Evolutionary conservation across 2,888 invertebrate species (phyloP).

Genomic region (Danaus chrysippus): DNA sequence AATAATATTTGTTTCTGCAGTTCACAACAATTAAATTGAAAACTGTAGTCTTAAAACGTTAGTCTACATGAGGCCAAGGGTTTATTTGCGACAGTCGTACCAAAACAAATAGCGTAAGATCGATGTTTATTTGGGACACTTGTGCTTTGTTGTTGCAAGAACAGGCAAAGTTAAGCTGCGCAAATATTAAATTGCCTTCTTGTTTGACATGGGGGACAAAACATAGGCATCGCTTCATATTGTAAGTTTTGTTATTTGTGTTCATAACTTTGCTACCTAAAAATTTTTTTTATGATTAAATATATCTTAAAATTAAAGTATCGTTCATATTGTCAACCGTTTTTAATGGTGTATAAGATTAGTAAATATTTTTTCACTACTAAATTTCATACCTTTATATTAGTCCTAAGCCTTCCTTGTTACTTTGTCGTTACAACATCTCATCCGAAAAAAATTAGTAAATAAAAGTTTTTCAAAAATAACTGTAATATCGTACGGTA

Average conservation of each 20-base stretch:
- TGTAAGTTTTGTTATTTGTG: neutral
- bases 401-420: too few relatives aligned
- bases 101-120: slow-evolving; percentile 61
- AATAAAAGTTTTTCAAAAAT: too few relatives aligned
- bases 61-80: slow-evolving; percentile 32
- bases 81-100: slow-evolving; percentile 45
- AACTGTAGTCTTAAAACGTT: neutral
- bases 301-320: too few relatives aligned
- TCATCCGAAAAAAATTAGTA: too few relatives aligned
- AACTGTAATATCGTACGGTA: too few relatives aligned
- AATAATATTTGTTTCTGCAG: neutral
- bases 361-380: too few relatives aligned
- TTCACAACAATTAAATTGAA: slow-evolving; percentile 5
- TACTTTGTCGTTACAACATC: too few relatives aligned
- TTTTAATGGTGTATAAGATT: too few relatives aligned
- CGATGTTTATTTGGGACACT: slow-evolving; percentile 65
- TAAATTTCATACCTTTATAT: too few relatives aligned
- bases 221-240: slow-evolving; percentile 18
- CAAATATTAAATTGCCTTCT: slow-evolving; percentile 63
- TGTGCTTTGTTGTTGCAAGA: slow-evolving; percentile 42
- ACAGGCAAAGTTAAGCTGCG: slow-evolving; percentile 52
- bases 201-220: slow-evolving; percentile 20
- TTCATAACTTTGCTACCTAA: neutral
- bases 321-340: too few relatives aligned
- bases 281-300: neutral